Evolutionary conservation across 1,140 invertebrate genomes (phyloP).

Genomic region (Ruditapes philippinarum): DNA sequence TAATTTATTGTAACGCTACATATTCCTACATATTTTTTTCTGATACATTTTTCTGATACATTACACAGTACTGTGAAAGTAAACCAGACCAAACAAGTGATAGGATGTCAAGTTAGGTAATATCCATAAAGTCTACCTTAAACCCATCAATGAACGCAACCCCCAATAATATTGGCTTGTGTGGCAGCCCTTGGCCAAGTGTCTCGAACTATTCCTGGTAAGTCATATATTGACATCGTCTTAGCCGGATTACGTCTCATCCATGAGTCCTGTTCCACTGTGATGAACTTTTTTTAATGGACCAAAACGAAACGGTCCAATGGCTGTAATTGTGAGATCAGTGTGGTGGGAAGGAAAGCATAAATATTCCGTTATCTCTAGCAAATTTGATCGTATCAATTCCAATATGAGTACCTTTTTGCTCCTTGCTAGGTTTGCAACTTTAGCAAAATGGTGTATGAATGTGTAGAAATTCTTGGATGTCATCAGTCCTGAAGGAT

Average conservation of each 20-base stretch:
- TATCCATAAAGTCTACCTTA: neutral
- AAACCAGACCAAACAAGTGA: too few relatives aligned
- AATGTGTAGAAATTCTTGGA: constrained; percentile 86
- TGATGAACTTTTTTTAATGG: constrained; percentile 83
- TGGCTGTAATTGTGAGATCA: constrained; percentile 30
- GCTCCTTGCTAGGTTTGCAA: constrained; percentile 5
- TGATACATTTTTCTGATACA: too few relatives aligned
- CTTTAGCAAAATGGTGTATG: constrained; percentile 85
- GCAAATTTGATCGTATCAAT: constrained; percentile 78
- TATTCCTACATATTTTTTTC: too few relatives aligned
- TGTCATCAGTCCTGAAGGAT: constrained; percentile 87
- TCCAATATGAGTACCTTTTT: constrained; percentile 65
- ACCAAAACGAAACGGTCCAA: constrained; percentile 65
- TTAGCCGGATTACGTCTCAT: constrained; percentile 61
- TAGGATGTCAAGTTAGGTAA: too few relatives aligned
- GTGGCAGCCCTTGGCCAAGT: constrained; percentile 42
- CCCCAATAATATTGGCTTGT: constrained; percentile 47
- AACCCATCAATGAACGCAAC: too few relatives aligned
- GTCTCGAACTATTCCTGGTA: neutral
- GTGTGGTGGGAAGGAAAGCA: constrained; percentile 72
- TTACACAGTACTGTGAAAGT: too few relatives aligned
- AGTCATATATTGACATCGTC: constrained; percentile 48
- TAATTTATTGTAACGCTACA: too few relatives aligned
- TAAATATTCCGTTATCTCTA: constrained; percentile 68
- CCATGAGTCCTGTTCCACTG: constrained; percentile 6